Evolutionary conservation across 2,113 vertebrate genomes (phyloP).

Genomic region (Gymnobelideus leadbeateri): DNA sequence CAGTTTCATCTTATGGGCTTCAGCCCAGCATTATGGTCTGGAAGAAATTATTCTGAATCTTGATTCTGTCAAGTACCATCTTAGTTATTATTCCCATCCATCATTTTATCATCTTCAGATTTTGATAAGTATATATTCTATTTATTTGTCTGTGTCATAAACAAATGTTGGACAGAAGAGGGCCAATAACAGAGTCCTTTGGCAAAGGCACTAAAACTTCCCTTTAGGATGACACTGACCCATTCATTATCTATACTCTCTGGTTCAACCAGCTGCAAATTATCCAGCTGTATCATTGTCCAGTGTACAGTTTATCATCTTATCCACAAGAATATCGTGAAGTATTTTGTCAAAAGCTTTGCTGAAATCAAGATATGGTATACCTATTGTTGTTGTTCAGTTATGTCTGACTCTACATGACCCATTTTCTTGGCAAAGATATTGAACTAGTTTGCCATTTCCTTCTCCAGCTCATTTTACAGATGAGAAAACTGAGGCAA

Average conservation of each 20-base stretch:
- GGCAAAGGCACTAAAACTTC: conserved; percentile 24
- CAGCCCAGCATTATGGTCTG: conserved; percentile 32
- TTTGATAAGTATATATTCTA: neutral
- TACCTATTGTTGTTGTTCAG: neutral
- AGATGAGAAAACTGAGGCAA: too few relatives aligned
- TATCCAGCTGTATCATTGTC: neutral
- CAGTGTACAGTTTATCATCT: neutral
- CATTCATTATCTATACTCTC: neutral
- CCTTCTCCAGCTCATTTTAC: too few relatives aligned
- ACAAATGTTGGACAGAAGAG: conserved; percentile 12
- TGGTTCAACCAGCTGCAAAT: neutral
- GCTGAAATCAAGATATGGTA: conserved; percentile 23
- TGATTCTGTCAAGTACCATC: neutral
- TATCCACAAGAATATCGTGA: neutral
- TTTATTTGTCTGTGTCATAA: conserved; percentile 38
- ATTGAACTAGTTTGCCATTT: too few relatives aligned
- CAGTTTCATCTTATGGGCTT: conserved; percentile 55
- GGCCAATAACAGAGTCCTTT: neutral
- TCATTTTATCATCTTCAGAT: neutral
- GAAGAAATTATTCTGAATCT: neutral
- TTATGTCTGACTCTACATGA: too few relatives aligned
- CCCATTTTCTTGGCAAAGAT: too few relatives aligned
- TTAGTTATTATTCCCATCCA: neutral
- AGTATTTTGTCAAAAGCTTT: neutral
- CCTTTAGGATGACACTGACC: conserved; percentile 21